Base-by-base conservation (phyloP, 2,888 invertebrate species). In the Calliopum simillimum region DNA sequence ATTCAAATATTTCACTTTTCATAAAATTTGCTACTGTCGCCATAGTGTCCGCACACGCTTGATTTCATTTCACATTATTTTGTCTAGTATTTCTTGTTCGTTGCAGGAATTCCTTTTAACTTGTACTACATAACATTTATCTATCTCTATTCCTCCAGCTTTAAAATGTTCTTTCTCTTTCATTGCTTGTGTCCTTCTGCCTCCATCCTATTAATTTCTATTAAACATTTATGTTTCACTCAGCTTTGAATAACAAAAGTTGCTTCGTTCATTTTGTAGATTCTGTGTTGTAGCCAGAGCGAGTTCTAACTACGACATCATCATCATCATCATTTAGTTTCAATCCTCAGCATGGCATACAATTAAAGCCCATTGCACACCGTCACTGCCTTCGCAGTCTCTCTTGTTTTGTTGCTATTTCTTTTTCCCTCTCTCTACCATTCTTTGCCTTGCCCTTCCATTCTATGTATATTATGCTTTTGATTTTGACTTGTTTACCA, bases 181-280 rank as follows among this genome's bases (percentile, higher is more conserved):
- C 33, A 6, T 33, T 33, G 0, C 8, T 33, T 33, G 8, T 33
- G 12, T 59, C 56, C 2, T 12, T 59, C 43, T 59, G 16, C 2
- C 46, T 41, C 19, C 25, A n/a, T 33, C 4, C 44, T 19, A 43
- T 65, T 53, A 43, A 65, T 44, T 65, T 12, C 41, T 23, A 14
- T 65, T 55, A 65, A 65, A 65, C 44, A 65, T 55, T 65, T 65
- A 65, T 33, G 8, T 8, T 33, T 1, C 65, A 65, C 65, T 65
- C 44, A n/a, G 65, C 55, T 21, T 65, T 19, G 21, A 65, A 65
- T 65, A 55, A 65, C 44, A 65, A 55, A 55, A 11, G 43, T 14
- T 11, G 14, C 4, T 19, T 23, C 33, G 16, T 16, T 49, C 63
- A 49, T 23, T 46, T 23, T 12, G 43, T 12, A 21, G 46, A 47